Percentiles rank a stretch among this genome's conserved stretches.
These are phyloP conservation scores for Drosophila kuntzei DNA, from an alignment of 2,888 invertebrate genomes.

Conservation along the genomic window DNA sequence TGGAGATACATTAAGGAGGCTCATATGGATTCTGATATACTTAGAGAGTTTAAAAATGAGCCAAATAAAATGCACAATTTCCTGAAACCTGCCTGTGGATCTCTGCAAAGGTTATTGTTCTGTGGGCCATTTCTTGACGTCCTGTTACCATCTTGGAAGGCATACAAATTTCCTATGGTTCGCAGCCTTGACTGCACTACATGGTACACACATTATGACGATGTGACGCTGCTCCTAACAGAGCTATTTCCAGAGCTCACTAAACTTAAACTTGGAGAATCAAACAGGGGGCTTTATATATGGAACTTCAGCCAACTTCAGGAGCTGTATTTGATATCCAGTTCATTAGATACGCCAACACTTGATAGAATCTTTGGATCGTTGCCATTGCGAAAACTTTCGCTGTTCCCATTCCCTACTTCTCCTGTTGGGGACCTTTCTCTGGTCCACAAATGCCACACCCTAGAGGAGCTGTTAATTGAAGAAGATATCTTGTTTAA, in stretches of 20 bases:
- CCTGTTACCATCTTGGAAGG: conserved; percentile 6
- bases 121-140: background rate
- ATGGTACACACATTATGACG: background rate
- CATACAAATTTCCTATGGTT: background rate
- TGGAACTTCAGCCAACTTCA: conserved; percentile 6
- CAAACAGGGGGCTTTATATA: background rate
- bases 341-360: background rate
- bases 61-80: conserved; percentile 4
- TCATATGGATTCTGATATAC: background rate
- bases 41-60: background rate
- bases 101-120: background rate
- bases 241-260: conserved; percentile 10
- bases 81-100: background rate
- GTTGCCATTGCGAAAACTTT: conserved; percentile 8
- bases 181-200: background rate
- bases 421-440: background rate
- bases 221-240: background rate
- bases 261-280: background rate
- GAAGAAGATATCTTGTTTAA: background rate
- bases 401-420: conserved; percentile 1
- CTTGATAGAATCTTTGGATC: background rate
- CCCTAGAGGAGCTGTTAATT: conserved; percentile 5
- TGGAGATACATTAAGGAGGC: conserved; percentile 1
- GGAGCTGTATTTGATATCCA: background rate
- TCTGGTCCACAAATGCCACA: conserved; percentile 1